phyloP scores from a whole-genome alignment of 2,113 vertebrate species.

The Lontra canadensis region DNA sequence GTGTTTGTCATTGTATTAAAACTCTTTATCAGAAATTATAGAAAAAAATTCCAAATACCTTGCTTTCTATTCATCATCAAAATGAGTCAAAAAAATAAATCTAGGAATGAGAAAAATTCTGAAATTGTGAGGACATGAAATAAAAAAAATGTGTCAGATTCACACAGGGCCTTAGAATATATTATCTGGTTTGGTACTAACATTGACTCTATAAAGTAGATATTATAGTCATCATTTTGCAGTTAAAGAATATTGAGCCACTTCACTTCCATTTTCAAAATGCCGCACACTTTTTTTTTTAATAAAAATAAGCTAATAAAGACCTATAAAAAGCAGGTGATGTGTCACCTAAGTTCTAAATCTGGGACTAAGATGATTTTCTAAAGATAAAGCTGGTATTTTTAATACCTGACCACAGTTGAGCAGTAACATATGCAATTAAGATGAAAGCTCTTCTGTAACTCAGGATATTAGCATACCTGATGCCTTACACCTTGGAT shows the following conservation, averaged over 20 bases:
- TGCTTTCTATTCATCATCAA: neutral
- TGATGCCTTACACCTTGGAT: neutral
- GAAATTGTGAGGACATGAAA: neutral
- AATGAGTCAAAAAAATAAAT: constrained; percentile 6
- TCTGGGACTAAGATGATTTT: neutral
- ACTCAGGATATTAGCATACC: neutral
- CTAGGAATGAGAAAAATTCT: neutral
- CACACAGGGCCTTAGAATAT: neutral
- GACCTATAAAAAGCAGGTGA: neutral
- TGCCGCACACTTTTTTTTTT: neutral
- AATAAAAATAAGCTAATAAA: neutral
- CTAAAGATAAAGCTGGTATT: neutral
- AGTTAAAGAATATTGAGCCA: neutral
- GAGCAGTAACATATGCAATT: neutral
- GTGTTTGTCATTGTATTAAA: neutral
- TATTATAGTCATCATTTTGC: neutral
- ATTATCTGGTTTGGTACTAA: neutral
- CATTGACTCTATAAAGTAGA: neutral
- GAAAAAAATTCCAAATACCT: neutral
- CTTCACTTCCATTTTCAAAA: neutral
- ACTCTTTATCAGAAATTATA: neutral
- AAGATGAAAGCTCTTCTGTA: neutral
- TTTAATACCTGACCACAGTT: neutral
- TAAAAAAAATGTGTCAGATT: neutral
- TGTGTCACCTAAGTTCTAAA: neutral